These are phyloP conservation scores for Xerus inauris DNA, from an alignment of 2,113 vertebrate species.

Conservation along the genomic window DNA sequence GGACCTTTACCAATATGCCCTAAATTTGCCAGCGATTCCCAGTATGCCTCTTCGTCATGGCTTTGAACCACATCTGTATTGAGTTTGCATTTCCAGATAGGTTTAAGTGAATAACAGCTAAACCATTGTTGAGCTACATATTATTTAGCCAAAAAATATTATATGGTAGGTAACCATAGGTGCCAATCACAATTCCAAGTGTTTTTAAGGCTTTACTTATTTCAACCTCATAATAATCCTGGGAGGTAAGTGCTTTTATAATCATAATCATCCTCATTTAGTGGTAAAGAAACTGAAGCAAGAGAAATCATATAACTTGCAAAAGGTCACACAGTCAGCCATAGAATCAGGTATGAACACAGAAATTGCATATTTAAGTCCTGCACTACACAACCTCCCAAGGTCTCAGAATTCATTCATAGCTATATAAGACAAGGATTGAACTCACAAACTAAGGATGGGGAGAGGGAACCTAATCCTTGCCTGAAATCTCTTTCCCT, in stretches of 20 bases:
- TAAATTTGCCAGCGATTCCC: neutral
- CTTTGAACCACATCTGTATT: neutral
- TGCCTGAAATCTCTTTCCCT: neutral
- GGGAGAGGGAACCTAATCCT: neutral
- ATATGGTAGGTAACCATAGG: neutral
- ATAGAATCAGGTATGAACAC: neutral
- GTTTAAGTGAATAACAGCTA: neutral
- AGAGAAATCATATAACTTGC: neutral
- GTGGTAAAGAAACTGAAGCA: slow-evolving; percentile 13
- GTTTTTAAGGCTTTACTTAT: neutral
- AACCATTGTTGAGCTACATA: neutral
- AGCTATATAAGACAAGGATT: neutral
- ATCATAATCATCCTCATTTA: neutral
- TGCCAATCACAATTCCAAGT: neutral
- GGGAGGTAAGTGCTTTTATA: neutral
- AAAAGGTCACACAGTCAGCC: neutral
- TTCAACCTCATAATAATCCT: neutral
- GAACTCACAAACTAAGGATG: neutral
- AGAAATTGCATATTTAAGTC: neutral
- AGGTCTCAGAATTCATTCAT: neutral
- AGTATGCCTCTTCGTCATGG: neutral
- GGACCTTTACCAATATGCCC: no score
- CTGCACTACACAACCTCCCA: neutral
- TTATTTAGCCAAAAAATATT: neutral
- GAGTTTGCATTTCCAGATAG: neutral